Base-by-base conservation (phyloP, 1,140 invertebrate species). In the Limonius californicus region DNA sequence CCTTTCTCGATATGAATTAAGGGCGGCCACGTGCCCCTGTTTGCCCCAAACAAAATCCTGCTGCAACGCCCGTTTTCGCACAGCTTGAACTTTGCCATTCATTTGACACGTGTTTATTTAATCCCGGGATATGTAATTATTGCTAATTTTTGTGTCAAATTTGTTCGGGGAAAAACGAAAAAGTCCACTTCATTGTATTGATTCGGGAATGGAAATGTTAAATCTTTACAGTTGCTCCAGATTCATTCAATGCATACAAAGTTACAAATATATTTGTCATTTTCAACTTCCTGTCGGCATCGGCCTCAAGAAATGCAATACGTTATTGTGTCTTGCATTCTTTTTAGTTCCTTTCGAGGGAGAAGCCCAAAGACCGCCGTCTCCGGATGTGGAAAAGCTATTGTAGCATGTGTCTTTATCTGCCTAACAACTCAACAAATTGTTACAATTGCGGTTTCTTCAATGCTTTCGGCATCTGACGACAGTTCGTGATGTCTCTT, bases 41-140 rank as follows among this genome's bases (percentile, higher is more conserved):
- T 65, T 65, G 60, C 55, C 45, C 16, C 60, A 65, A 65, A 65
- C 64, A 65, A 56, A 43, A 59, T 60, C 64, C 64, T 56, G 9
- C 3, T 4, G 23, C 9, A 27, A 27, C 23, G 23, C 23, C 23
- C 23, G 23, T 27, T 27, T 27, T 27, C 9, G 23, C 23, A 27
- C 23, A 27, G 23, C 23, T 27, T 27, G 23, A 27, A 27, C 9
- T 27, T 27, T 27, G 3, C 23, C 23, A 27, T 27, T 27, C 23
- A 27, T 27, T 4, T 9, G 23, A 27, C 23, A 27, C 23, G 23
- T 27, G 23, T 27, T 27, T 27, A 27, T 27, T 3, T 27, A 27
- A 3, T 9, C 3, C 23, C 23, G 9, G 23, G n/a, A n/a, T 27
- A 9, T 27, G 9, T 27, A 27, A 27, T 27, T 27, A 27, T 27